A percentile compares a stretch with the other conserved stretches of the same genome.
These are phyloP conservation scores for Acromyrmex echinatior DNA, from an alignment of 1,140 invertebrate species.

Conservation along the genomic window DNA sequence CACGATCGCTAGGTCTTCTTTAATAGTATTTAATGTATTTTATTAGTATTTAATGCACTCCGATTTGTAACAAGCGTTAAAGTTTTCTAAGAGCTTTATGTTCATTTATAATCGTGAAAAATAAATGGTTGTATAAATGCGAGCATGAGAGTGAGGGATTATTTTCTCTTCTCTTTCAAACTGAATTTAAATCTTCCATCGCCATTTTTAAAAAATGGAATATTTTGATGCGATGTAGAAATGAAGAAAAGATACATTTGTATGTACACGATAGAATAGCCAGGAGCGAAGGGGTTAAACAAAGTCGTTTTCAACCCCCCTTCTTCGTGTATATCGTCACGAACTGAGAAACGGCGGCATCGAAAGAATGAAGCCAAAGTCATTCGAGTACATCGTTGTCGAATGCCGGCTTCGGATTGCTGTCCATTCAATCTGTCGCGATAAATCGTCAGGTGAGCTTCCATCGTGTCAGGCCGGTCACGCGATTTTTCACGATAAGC, in stretches of 20 bases:
- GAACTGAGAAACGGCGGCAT: conserved; percentile 42
- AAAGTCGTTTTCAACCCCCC: neutral
- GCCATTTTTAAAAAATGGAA: neutral
- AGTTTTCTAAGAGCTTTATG: neutral
- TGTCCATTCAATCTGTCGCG: conserved; percentile 54
- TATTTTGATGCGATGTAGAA: neutral
- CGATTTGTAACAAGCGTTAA: neutral
- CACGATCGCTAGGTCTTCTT: neutral
- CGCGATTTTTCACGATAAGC: conserved; percentile 17
- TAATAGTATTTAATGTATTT: neutral
- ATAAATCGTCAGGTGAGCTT: conserved; percentile 45
- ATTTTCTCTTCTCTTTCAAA: neutral
- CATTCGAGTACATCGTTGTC: conserved; percentile 25
- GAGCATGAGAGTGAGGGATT: too few species aligned
- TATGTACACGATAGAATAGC: neutral
- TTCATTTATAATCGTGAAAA: neutral
- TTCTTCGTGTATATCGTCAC: neutral
- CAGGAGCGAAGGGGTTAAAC: conserved; percentile 17
- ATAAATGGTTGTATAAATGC: neutral
- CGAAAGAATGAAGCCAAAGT: conserved; percentile 32
- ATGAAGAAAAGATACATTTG: conserved; percentile 35
- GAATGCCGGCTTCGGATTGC: conserved; percentile 16
- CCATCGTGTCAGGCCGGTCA: neutral
- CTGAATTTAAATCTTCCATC: neutral
- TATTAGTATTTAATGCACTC: neutral